phyloP scores from a whole-genome alignment of 1,140 invertebrate genomes.

The Drosophila eugracilis region DNA sequence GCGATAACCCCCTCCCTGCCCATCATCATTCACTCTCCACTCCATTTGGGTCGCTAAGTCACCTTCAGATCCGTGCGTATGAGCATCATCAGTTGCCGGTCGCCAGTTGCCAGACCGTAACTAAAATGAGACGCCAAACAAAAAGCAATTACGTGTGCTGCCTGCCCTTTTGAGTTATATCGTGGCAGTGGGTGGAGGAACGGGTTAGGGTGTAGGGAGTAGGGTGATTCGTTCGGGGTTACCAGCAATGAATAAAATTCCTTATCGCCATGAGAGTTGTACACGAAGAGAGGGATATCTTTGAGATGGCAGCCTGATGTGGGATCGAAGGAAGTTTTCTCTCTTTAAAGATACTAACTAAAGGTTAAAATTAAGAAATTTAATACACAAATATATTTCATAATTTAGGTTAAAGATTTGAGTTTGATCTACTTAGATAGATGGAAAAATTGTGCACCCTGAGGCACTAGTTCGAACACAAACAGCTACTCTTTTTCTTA shows the following conservation, averaged over 20 bases:
- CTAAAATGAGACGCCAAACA: slow-evolving; percentile 83
- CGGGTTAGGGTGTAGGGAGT: slow-evolving; percentile 2
- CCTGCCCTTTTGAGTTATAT: slow-evolving; percentile 52
- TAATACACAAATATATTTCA: too few relatives aligned
- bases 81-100: slow-evolving; percentile 67
- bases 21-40: background rate
- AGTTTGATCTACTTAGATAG: too few relatives aligned
- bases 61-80: slow-evolving; percentile 33
- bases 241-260: slow-evolving; percentile 72
- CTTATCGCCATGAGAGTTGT: slow-evolving; percentile 63
- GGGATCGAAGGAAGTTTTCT: background rate
- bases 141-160: slow-evolving; percentile 79
- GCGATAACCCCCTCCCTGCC: slow-evolving; percentile 48
- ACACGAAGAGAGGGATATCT: slow-evolving; percentile 12
- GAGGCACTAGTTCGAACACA: too few relatives aligned
- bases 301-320: slow-evolving; percentile 7
- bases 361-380: too few relatives aligned
- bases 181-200: slow-evolving; percentile 8
- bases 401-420: too few relatives aligned
- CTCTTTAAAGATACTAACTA: too few relatives aligned
- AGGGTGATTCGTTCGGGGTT: slow-evolving; percentile 11
- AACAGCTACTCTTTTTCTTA: too few relatives aligned
- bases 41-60: slow-evolving; percentile 11
- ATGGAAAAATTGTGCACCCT: too few relatives aligned
- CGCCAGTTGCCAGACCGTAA: slow-evolving; percentile 76